Evolutionary conservation across 1,140 invertebrate genomes (phyloP).

Genomic region (Lepidotrigona ventralis): DNA sequence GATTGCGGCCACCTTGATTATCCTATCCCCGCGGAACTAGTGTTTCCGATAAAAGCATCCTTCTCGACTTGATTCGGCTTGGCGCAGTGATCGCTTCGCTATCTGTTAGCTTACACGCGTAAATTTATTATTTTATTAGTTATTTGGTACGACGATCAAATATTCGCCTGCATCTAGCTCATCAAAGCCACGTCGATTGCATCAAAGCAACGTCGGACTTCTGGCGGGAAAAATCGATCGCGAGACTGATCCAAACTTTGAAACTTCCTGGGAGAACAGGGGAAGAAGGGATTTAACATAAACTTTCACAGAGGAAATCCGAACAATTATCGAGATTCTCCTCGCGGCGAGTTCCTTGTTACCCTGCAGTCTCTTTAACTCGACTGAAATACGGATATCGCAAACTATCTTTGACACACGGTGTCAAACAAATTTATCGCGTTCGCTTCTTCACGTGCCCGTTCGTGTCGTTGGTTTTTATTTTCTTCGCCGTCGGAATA

Average conservation of each 20-base stretch:
- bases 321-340: not conserved
- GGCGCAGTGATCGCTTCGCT: too few relatives aligned
- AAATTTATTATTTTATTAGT: constrained; percentile 38
- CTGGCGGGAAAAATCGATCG: not conserved
- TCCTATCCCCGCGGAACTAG: constrained; percentile 61
- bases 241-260: not conserved
- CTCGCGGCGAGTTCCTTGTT: not conserved
- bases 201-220: not conserved
- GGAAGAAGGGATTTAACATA: not conserved
- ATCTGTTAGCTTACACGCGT: constrained; percentile 8
- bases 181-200: not conserved
- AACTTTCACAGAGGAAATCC: not conserved
- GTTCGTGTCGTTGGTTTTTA: not conserved
- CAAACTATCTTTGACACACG: not conserved
- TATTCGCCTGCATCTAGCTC: not conserved
- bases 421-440: not conserved
- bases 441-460: not conserved
- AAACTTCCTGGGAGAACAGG: too few relatives aligned
- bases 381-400: not conserved
- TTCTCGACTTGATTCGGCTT: constrained; percentile 39
- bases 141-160: not conserved
- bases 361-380: not conserved
- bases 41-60: constrained; percentile 64
- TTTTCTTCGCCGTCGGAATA: not conserved
- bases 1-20: constrained; percentile 65